Evolutionary conservation across 2,113 vertebrate genomes (phyloP).

Genomic region (Pterophyllum scalare): DNA sequence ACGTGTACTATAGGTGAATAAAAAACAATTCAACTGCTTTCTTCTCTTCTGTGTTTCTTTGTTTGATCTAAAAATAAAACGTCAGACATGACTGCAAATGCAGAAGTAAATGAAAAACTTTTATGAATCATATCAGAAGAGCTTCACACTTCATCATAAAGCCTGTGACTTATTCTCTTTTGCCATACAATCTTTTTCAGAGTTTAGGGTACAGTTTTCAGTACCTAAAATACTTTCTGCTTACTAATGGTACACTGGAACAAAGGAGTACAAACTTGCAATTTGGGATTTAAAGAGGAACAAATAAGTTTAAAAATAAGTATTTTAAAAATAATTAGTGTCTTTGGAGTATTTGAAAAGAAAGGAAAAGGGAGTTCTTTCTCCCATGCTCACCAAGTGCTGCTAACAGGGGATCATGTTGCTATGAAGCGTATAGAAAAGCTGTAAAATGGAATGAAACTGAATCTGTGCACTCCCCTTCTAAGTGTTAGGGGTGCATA

Average conservation of each 20-base stretch:
- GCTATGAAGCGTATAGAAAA: neutral
- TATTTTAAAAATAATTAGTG: too few relatives aligned
- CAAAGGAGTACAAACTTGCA: neutral
- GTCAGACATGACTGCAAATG: neutral
- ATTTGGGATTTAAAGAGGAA: neutral
- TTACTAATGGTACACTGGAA: neutral
- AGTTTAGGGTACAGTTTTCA: neutral
- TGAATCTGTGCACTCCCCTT: too few relatives aligned
- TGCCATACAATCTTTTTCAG: too few relatives aligned
- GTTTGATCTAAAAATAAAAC: neutral
- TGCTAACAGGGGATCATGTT: too few relatives aligned
- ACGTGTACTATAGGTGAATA: conserved; percentile 29
- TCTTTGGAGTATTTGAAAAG: neutral
- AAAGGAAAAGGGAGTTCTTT: neutral
- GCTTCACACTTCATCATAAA: neutral
- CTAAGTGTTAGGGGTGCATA: accelerated
- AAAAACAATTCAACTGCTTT: neutral
- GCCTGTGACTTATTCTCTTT: neutral
- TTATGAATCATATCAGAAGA: neutral
- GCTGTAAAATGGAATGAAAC: accelerated
- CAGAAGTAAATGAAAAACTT: neutral
- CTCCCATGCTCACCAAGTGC: too few relatives aligned
- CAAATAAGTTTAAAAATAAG: too few relatives aligned
- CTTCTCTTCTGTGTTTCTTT: neutral
- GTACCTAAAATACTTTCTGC: neutral